phyloP scores from a whole-genome alignment of 37 sponge, comb jelly and placozoan species.

The Petrosia ficiformis region DNA sequence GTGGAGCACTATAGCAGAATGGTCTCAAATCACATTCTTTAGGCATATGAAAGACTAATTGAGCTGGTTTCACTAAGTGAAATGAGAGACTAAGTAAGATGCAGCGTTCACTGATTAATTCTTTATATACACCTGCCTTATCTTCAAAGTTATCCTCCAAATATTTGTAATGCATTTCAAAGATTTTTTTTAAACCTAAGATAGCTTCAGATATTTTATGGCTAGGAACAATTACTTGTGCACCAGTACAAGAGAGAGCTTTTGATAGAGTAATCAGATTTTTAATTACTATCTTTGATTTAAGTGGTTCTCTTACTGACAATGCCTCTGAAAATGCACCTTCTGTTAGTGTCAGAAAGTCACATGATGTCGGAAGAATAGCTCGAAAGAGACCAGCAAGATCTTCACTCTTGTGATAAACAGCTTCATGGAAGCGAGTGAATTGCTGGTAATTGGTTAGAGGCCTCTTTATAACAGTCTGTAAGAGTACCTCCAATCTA shows the following conservation, averaged over 20 bases:
- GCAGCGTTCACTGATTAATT: background rate
- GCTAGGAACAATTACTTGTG: background rate
- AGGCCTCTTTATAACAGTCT: background rate
- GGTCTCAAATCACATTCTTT: background rate
- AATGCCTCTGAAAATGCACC: background rate
- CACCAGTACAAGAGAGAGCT: background rate
- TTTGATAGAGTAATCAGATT: conserved; percentile 16
- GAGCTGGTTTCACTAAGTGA: conserved; percentile 19
- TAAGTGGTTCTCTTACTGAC: conserved; percentile 14
- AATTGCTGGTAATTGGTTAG: background rate
- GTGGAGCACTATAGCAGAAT: conserved; percentile 30
- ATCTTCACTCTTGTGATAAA: background rate
- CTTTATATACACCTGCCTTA: background rate
- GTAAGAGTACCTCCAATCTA: background rate
- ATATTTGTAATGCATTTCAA: conserved; percentile 29
- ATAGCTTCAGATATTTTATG: background rate
- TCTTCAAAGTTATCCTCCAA: conserved; percentile 9
- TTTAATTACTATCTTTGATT: conserved; percentile 2
- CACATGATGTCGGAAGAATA: conserved; percentile 20
- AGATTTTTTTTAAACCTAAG: background rate
- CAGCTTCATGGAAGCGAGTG: conserved; percentile 20
- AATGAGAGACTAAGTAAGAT: background rate
- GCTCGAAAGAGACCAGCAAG: background rate
- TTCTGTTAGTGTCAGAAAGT: background rate
- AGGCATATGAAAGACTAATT: conserved; percentile 15